Evolutionary conservation across 2,113 vertebrate genomes (phyloP).

Genomic region (Stictonetta naevosa): DNA sequence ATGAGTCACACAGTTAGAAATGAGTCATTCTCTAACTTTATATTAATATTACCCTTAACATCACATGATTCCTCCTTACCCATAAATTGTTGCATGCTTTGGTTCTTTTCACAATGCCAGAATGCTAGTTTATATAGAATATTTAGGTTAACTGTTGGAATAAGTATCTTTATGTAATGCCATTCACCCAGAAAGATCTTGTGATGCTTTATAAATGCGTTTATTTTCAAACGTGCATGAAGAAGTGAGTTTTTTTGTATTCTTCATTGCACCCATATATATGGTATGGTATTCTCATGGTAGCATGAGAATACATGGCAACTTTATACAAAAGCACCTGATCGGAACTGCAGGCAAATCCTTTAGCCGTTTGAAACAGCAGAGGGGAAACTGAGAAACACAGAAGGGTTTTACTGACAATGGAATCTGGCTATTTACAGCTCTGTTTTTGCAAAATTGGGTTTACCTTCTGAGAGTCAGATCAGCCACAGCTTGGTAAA

Average conservation of each 20-base stretch:
- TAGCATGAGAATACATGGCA: not conserved
- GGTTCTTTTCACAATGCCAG: not conserved
- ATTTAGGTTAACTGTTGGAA: not conserved
- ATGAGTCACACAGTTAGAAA: constrained; percentile 29
- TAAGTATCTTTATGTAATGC: not conserved
- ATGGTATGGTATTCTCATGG: not conserved
- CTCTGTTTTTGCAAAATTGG: not conserved
- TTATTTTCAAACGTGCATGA: not conserved
- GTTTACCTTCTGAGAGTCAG: not conserved
- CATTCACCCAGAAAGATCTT: not conserved
- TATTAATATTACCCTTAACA: constrained; percentile 3
- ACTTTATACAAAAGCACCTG: not conserved
- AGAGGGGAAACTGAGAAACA: not conserved
- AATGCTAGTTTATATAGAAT: not conserved
- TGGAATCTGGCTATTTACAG: not conserved
- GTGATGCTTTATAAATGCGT: not conserved
- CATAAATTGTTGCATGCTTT: not conserved
- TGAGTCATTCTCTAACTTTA: constrained; percentile 15
- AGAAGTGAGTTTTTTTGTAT: not conserved
- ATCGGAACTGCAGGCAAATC: not conserved
- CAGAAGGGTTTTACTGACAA: not conserved
- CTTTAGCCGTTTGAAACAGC: not conserved
- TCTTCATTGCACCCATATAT: not conserved
- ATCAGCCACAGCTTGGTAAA: not conserved
- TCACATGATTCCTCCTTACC: not conserved